phyloP scores from a whole-genome alignment of 2,888 invertebrate genomes.

The Hydrotaea cyrtoneurina region DNA sequence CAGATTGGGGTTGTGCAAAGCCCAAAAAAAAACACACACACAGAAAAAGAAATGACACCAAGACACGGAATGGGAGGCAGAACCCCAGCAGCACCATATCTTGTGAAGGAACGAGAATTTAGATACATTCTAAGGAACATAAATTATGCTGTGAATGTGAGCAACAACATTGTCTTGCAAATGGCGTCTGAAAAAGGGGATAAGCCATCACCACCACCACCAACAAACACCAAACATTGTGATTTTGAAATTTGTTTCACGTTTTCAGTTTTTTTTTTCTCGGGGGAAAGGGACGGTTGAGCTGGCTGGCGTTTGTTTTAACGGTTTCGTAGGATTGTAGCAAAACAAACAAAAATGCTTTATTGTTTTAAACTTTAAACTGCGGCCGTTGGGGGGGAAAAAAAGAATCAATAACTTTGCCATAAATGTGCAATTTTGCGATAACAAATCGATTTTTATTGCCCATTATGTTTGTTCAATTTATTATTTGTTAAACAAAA shows the following conservation, averaged over 20 bases:
- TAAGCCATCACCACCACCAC: too few relatives aligned
- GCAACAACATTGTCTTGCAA: not conserved
- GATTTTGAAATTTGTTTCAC: conserved; percentile 36
- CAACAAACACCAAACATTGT: not conserved
- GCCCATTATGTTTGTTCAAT: conserved; percentile 12
- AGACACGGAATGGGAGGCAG: conserved; percentile 10
- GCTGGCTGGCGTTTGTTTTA: not conserved
- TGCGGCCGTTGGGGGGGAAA: too few relatives aligned
- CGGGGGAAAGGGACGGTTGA: not conserved
- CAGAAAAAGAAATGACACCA: not conserved
- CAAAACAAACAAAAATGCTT: not conserved
- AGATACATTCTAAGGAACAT: conserved; percentile 12
- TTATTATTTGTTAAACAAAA: conserved; percentile 12
- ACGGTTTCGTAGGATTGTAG: not conserved
- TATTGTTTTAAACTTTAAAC: not conserved
- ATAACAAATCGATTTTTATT: conserved; percentile 16
- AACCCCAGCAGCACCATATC: not conserved
- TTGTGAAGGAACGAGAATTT: not conserved
- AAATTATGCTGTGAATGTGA: not conserved
- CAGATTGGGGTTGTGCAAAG: not conserved
- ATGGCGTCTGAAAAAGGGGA: conserved; percentile 20
- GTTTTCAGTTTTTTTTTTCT: conserved; percentile 9
- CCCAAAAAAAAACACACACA: not conserved
- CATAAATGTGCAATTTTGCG: conserved; percentile 14
- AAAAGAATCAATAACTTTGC: conserved; percentile 9